These are phyloP conservation scores for Microtus oregoni DNA, from an alignment of 2,113 vertebrate species.

Conservation along the genomic window DNA sequence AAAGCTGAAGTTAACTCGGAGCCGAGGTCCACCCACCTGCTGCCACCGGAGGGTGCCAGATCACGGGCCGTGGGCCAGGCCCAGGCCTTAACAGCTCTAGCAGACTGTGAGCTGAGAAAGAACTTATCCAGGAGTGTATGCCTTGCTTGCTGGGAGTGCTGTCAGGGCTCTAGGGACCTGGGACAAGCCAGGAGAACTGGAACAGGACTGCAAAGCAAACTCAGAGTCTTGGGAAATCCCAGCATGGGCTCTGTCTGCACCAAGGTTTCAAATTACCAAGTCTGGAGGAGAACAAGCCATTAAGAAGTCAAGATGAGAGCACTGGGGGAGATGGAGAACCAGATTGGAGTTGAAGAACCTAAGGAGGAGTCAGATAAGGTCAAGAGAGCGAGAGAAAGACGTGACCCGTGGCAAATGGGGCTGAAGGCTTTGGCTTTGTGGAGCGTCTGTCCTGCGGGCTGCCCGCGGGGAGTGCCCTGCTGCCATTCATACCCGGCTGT, in stretches of 20 bases:
- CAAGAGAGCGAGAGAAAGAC: slow-evolving; percentile 31
- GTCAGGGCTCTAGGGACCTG: background rate
- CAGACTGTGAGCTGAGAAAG: background rate
- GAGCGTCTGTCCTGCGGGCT: background rate
- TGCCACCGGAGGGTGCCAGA: slow-evolving; percentile 73
- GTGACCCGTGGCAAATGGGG: background rate
- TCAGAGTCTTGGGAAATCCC: slow-evolving; percentile 2
- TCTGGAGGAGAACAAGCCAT: slow-evolving; percentile 16
- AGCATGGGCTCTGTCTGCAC: background rate
- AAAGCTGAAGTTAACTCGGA: background rate
- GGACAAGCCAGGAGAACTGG: background rate
- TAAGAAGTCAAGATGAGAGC: slow-evolving; percentile 24
- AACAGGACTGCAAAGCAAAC: slow-evolving; percentile 12
- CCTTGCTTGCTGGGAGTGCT: background rate
- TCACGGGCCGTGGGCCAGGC: background rate
- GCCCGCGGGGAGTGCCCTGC: background rate
- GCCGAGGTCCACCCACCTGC: background rate
- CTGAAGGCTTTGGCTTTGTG: background rate
- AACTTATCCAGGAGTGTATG: background rate
- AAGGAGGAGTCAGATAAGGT: background rate
- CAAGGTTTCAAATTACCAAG: slow-evolving; percentile 4
- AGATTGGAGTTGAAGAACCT: slow-evolving; percentile 50
- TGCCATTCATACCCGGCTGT: background rate
- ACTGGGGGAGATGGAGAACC: background rate
- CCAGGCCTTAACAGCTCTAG: background rate